A percentile compares a stretch with the other conserved stretches of the same genome.
These are phyloP conservation scores for Ciconia nigra DNA, from an alignment of 2,797 vertebrate genomes.

Conservation along the genomic window DNA sequence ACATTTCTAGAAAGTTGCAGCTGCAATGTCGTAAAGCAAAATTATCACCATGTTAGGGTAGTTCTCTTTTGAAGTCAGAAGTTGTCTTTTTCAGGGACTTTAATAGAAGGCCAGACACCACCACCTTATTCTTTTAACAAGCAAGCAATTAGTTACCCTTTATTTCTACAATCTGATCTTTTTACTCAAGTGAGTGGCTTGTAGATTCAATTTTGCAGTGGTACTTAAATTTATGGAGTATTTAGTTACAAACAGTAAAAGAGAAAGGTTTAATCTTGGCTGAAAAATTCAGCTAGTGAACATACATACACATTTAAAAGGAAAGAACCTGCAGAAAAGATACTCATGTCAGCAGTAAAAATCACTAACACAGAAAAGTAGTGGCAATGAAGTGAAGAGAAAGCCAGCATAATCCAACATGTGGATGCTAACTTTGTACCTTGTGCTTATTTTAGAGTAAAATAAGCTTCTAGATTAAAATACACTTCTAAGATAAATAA, in stretches of 20 bases:
- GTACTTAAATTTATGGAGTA: neutral
- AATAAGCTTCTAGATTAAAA: neutral
- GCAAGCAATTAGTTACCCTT: neutral
- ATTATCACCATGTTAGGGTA: neutral
- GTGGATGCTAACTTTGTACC: neutral
- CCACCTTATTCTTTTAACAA: neutral
- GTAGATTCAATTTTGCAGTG: neutral
- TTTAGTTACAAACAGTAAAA: neutral
- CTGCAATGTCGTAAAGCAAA: neutral
- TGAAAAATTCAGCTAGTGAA: neutral
- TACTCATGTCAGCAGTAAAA: neutral
- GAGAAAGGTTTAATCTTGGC: neutral
- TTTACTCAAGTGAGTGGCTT: neutral
- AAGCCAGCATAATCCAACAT: neutral
- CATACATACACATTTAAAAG: neutral
- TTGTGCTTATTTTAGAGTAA: neutral
- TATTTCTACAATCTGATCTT: neutral
- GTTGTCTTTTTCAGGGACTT: neutral
- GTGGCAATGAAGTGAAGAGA: neutral
- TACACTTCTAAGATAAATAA: neutral
- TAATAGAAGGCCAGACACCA: neutral
- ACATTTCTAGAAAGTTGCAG: neutral
- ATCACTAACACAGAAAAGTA: neutral
- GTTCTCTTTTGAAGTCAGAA: neutral
- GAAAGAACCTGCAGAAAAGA: neutral